Percentiles rank a stretch among this genome's conserved stretches.
These are phyloP conservation scores for Scaptodrosophila latifasciaeformis DNA, from an alignment of 2,888 invertebrate species.

Conservation along the genomic window DNA sequence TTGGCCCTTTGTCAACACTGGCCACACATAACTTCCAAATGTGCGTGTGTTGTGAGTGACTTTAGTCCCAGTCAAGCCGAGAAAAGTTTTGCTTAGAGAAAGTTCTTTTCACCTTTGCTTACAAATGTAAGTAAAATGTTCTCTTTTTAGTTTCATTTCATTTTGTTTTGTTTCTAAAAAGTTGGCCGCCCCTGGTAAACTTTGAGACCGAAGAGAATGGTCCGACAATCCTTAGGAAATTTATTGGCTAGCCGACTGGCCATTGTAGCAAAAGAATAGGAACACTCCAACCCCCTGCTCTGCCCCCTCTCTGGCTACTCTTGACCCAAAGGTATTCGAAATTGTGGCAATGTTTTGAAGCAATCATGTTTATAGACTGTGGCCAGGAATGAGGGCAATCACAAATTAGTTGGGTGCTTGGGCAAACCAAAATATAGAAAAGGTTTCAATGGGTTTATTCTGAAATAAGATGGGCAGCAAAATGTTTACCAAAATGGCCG, in stretches of 20 bases:
- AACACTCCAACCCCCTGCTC: too few species aligned
- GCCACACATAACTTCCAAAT: not conserved
- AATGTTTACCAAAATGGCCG: too few species aligned
- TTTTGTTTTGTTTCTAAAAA: slow-evolving; percentile 1
- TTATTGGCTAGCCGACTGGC: slow-evolving; percentile 40
- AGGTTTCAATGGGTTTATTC: slow-evolving; percentile 1
- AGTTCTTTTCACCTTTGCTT: slow-evolving; percentile 40
- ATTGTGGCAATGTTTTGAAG: slow-evolving; percentile 49
- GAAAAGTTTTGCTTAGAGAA: slow-evolving; percentile 30
- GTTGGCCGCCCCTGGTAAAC: too few species aligned
- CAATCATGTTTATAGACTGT: slow-evolving; percentile 53
- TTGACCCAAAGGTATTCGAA: slow-evolving; percentile 8
- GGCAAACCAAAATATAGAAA: slow-evolving; percentile 4
- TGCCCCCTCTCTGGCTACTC: too few species aligned
- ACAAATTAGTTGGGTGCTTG: slow-evolving; percentile 15
- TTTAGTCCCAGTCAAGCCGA: not conserved
- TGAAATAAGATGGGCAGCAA: too few species aligned
- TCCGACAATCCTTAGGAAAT: slow-evolving; percentile 38
- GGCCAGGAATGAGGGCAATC: slow-evolving; percentile 21
- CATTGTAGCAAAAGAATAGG: too few species aligned
- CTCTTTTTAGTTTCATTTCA: slow-evolving; percentile 42
- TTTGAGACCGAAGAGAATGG: not conserved
- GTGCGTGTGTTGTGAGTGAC: slow-evolving; percentile 5
- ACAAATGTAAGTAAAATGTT: slow-evolving; percentile 56
- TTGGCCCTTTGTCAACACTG: slow-evolving; percentile 55